A percentile compares a stretch with the other conserved stretches of the same genome.
Conservation (phyloP, 2,888 invertebrate genomes). For the Heliconius sara region DNA sequence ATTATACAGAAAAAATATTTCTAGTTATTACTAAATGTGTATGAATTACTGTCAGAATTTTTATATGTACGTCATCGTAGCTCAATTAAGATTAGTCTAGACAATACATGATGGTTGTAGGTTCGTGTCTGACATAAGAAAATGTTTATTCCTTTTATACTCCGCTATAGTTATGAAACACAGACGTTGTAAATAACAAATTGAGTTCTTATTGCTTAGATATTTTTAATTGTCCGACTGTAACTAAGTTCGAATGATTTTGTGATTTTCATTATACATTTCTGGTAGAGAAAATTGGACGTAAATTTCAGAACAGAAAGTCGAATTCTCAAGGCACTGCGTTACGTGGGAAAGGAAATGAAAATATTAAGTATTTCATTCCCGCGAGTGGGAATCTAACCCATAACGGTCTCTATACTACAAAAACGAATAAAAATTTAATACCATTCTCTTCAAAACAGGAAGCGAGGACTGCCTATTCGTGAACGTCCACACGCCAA, state of each 20-base stretch:
- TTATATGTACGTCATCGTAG: not conserved
- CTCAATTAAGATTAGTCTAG: not conserved
- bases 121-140: not conserved
- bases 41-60: not conserved
- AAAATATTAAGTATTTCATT: no score
- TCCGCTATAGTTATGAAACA: no score
- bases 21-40: not conserved
- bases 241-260: no score
- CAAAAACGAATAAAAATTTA: not conserved
- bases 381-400: no score
- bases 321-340: no score
- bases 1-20: not conserved
- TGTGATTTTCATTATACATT: no score
- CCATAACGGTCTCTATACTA: no score
- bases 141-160: not conserved
- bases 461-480: conserved; percentile 88
- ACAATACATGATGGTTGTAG: not conserved
- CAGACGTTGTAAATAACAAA: no score
- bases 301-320: not conserved
- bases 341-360: no score
- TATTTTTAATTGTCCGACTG: no score
- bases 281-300: not conserved
- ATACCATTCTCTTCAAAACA: conserved; percentile 45
- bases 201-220: no score
- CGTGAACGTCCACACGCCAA: conserved; percentile 86